Evolutionary conservation across 2,888 invertebrate species (phyloP).

Genomic region (Cancer borealis): DNA sequence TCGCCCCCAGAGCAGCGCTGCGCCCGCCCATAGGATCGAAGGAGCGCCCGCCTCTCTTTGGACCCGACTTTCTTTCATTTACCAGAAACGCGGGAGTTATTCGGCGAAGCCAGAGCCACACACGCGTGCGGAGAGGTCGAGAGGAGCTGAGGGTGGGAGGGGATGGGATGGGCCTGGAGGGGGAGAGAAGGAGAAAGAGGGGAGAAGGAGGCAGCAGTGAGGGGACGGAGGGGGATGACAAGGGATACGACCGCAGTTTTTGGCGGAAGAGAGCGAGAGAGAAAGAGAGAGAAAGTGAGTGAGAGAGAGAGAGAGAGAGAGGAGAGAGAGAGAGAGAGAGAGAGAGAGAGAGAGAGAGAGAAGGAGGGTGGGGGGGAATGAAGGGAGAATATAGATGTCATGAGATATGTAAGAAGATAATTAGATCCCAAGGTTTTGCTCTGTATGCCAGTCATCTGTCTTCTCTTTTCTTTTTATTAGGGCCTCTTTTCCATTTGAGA

Average conservation of each 20-base stretch:
- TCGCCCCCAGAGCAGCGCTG: constrained; percentile 20
- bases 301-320: background rate
- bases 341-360: constrained; percentile 50
- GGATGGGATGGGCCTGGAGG: background rate
- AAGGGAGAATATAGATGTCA: constrained; percentile 31
- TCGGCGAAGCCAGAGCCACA: constrained; percentile 54
- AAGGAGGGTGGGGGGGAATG: background rate
- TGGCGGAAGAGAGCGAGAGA: constrained; percentile 44
- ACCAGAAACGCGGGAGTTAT: constrained; percentile 56
- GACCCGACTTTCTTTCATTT: constrained; percentile 65
- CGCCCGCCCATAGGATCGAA: constrained; percentile 56
- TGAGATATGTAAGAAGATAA: constrained; percentile 32
- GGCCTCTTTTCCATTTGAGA: background rate
- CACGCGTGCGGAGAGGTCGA: constrained; percentile 46
- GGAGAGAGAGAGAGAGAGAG: constrained; percentile 41
- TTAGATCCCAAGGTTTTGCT: background rate
- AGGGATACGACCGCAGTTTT: constrained; percentile 26
- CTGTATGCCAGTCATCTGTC: constrained; percentile 29
- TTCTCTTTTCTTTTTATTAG: background rate
- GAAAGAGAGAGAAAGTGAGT: background rate
- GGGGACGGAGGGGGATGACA: background rate
- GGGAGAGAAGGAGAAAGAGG: background rate
- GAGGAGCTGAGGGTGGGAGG: constrained; percentile 45
- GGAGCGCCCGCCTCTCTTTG: constrained; percentile 60
- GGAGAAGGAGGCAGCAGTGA: constrained; percentile 22